Evolutionary conservation across 2,113 vertebrate genomes (phyloP), one percentile per base, ranked within the genome.

Genomic region (Rhinopithecus roxellana): DNA sequence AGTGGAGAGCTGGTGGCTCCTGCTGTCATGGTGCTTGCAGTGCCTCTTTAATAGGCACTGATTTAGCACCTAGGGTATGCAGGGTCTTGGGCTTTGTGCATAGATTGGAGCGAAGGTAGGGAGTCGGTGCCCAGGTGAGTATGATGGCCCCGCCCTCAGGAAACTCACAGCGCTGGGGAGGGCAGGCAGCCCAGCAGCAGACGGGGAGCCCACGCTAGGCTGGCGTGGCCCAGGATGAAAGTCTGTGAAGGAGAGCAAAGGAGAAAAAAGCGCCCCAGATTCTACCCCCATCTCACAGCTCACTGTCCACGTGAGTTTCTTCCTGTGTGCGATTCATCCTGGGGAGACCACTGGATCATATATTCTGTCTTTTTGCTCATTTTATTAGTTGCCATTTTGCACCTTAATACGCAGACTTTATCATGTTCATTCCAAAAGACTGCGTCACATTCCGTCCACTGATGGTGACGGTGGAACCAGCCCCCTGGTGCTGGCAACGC

Each of bases 381-480:
- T n/a, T 8, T 55, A 1, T 55, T 45, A 20, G 25, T 38, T 86
- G 69, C 32, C 61, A 1, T 59, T 87, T 43, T 86, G 35, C 40
- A 32, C 45, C 8, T 38, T 32, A 43, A n/a, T 0, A 7, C 38
- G 13, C 55, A 59, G 90, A 17, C 38, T 59, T 40, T 32, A 5
- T 45, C 25, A 38, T 0, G 1, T 3, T 79, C 10, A 3, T 13
- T 74, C 81, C 40, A 3, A 7, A 57, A 78, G 59, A 6, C 25
- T 4, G 25, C 14, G 0, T 23, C 0, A 1, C 22, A 6, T 18
- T 32, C 45, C 20, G 0, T 40, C 11, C 14, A 0, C 13, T 2
- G 50, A 20, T 0, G 17, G 43, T 13, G 5, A 1, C 2, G 0
- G 6, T 77, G 6, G 30, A 8, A 1, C 40, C 45, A 32, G 50